Conservation (phyloP, 2,797 vertebrate species). For the Hydrophis major region DNA sequence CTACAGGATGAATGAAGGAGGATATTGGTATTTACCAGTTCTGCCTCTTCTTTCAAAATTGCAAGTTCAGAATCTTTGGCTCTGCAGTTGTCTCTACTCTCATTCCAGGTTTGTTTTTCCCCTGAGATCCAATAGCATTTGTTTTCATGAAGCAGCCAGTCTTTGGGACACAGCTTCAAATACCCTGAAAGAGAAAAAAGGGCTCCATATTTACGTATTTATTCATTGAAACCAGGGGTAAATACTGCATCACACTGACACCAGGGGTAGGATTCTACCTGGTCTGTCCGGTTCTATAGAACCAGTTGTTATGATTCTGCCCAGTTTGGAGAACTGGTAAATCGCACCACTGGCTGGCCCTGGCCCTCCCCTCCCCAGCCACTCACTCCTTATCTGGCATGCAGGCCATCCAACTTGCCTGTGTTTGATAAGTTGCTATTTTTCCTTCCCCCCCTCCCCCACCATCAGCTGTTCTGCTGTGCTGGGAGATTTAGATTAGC, state of each 20-base stretch:
- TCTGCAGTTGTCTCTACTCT: neutral
- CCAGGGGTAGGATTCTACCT: no score
- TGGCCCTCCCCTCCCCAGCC: no score
- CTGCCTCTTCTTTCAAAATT: neutral
- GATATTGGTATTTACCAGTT: neutral
- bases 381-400: no score
- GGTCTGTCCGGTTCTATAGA: no score
- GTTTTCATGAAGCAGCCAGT: neutral
- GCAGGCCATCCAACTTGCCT: no score
- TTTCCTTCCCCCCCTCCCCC: no score
- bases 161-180: neutral
- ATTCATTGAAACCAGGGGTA: neutral
- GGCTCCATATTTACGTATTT: neutral
- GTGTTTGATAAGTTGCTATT: no score
- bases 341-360: no score
- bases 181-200: neutral
- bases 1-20: neutral
- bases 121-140: conserved; percentile 10
- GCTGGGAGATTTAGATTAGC: no score
- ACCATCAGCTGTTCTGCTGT: no score
- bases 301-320: no score
- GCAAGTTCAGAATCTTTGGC: neutral
- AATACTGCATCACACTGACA: neutral
- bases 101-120: conserved; percentile 9
- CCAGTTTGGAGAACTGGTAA: no score